Evolutionary conservation across 2,888 invertebrate genomes (phyloP).

Genomic region (Dryomyza anilis): DNA sequence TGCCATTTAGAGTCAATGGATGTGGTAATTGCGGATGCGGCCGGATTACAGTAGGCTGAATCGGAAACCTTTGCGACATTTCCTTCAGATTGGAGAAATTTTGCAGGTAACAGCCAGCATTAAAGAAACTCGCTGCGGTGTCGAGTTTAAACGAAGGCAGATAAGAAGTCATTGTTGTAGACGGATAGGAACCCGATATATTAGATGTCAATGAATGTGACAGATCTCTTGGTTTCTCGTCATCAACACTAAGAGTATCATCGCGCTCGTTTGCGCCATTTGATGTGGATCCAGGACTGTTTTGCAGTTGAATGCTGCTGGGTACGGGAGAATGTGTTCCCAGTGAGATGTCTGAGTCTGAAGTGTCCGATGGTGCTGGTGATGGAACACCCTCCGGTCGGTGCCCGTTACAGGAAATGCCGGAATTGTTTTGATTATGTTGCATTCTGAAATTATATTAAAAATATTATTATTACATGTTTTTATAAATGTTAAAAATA

Average conservation of each 20-base stretch:
- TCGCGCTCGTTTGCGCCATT: constrained; percentile 60
- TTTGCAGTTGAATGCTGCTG: constrained; percentile 59
- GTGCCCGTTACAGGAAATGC: constrained; percentile 52
- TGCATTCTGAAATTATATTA: constrained; percentile 50
- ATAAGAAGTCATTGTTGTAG: constrained; percentile 44
- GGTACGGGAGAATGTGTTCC: constrained; percentile 62
- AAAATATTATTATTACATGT: not conserved
- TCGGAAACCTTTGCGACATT: constrained; percentile 60
- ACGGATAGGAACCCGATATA: constrained; percentile 32
- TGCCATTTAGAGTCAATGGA: constrained; percentile 51
- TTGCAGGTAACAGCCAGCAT: constrained; percentile 60
- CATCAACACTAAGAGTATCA: constrained; percentile 58
- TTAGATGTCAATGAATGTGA: constrained; percentile 47
- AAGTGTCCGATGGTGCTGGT: constrained; percentile 59
- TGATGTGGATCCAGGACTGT: constrained; percentile 61
- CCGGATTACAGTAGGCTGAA: constrained; percentile 60
- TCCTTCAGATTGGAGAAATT: constrained; percentile 60
- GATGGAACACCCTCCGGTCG: constrained; percentile 57
- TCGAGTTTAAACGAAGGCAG: constrained; percentile 57
- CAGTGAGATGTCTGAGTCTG: constrained; percentile 61
- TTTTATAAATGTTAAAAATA: not conserved
- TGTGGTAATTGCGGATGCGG: constrained; percentile 61
- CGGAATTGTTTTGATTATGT: constrained; percentile 60
- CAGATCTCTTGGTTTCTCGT: constrained; percentile 58
- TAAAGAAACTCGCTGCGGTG: constrained; percentile 56